Percentiles rank a stretch among this genome's conserved stretches.
Evolutionary conservation across 2,888 invertebrate genomes (phyloP).

Genomic region (Tridacna crocea): DNA sequence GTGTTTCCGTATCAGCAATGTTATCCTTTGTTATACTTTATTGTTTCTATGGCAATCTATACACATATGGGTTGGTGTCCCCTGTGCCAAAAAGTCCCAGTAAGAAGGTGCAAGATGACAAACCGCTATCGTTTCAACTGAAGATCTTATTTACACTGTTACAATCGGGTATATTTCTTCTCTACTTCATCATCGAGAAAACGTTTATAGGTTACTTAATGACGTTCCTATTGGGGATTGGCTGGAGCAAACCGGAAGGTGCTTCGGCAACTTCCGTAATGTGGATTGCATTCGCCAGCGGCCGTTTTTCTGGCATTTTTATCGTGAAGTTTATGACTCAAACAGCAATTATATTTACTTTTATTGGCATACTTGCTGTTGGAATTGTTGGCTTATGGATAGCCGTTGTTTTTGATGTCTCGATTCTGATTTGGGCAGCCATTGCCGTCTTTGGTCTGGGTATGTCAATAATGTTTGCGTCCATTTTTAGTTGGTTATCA

Average conservation of each 20-base stretch:
- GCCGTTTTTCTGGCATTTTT: constrained; percentile 82
- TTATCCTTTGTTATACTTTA: constrained; percentile 28
- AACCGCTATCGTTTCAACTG: background rate
- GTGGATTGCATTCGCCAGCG: constrained; percentile 83
- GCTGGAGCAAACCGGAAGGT: constrained; percentile 78
- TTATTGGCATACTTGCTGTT: constrained; percentile 56
- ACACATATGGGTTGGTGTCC: constrained; percentile 17
- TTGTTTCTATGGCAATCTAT: constrained; percentile 32
- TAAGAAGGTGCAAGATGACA: constrained; percentile 1
- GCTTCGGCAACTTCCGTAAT: constrained; percentile 82
- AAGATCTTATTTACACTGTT: constrained; percentile 26
- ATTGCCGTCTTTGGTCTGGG: constrained; percentile 82
- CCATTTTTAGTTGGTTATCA: constrained; percentile 84
- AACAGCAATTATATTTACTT: constrained; percentile 79
- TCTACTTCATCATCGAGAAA: constrained; percentile 77
- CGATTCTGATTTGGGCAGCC: constrained; percentile 76
- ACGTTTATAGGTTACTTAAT: constrained; percentile 83
- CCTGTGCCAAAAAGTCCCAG: background rate
- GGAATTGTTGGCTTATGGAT: constrained; percentile 55
- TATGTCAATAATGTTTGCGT: constrained; percentile 84
- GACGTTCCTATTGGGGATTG: constrained; percentile 80
- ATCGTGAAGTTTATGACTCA: constrained; percentile 79
- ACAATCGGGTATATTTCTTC: constrained; percentile 18
- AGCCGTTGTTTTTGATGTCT: constrained; percentile 41
- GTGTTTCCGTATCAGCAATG: constrained; percentile 30